These are phyloP conservation scores for Amaurobius ferox DNA, from an alignment of 2,888 invertebrate genomes.

Conservation along the genomic window DNA sequence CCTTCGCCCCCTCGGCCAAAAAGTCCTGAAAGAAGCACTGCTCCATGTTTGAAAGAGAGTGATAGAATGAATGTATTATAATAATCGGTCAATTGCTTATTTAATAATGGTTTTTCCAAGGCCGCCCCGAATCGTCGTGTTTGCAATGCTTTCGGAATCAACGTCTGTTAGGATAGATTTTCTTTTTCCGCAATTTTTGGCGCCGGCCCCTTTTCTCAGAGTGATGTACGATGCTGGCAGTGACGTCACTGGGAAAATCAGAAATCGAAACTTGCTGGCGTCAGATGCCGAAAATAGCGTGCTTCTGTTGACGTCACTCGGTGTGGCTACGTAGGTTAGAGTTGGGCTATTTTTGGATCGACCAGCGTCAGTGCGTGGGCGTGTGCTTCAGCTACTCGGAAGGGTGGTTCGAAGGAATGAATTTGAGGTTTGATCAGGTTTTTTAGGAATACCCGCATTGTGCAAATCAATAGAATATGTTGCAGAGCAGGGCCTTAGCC, in stretches of 20 bases:
- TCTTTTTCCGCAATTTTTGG: conserved; percentile 24
- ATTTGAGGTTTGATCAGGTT: too few species aligned
- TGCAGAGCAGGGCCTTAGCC: too few species aligned
- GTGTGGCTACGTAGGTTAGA: neutral
- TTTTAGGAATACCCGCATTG: too few species aligned
- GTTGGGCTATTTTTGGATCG: neutral
- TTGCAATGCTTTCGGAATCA: neutral
- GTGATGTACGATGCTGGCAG: conserved; percentile 34
- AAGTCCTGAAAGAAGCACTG: too few species aligned
- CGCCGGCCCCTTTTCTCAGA: conserved; percentile 25
- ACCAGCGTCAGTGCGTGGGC: conserved; percentile 5
- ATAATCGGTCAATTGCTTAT: neutral
- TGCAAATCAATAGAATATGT: too few species aligned
- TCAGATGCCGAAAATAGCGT: conserved; percentile 60
- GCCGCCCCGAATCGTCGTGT: too few species aligned
- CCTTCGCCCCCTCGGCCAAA: too few species aligned
- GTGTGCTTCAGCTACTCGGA: neutral
- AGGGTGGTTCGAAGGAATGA: neutral
- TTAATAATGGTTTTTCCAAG: too few species aligned
- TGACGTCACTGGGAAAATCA: conserved; percentile 50
- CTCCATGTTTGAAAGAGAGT: too few species aligned
- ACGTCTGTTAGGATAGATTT: too few species aligned
- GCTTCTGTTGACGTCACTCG: conserved; percentile 43
- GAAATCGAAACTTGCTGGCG: conserved; percentile 62
- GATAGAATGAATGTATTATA: too few species aligned